A percentile compares a stretch with the other conserved stretches of the same genome.
These are phyloP conservation scores for Zoanthus solanderi DNA, from an alignment of 92 coral and sea anemone genomes.

Conservation along the genomic window DNA sequence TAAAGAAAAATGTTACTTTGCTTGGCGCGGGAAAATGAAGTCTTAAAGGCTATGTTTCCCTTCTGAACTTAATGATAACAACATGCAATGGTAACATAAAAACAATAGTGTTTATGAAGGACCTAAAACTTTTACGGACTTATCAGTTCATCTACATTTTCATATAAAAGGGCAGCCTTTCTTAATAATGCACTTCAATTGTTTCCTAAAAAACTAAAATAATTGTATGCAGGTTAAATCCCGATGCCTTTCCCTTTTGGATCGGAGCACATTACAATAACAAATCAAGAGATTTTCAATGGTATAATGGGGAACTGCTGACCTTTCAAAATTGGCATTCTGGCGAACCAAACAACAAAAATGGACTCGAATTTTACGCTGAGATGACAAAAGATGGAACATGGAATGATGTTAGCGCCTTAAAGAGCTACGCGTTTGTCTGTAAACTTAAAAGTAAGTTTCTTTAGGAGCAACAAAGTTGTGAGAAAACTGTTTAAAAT, in stretches of 20 bases:
- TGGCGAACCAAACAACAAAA: conserved; percentile 30
- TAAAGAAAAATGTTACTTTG: no score
- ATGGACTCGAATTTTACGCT: conserved; percentile 30
- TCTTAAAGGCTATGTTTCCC: no score
- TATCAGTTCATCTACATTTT: no score
- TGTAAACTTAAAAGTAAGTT: conserved; percentile 30
- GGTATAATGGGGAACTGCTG: conserved; percentile 27
- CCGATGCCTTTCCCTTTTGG: conserved; percentile 22
- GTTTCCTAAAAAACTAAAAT: no score
- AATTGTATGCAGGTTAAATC: background rate
- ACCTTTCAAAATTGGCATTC: conserved; percentile 28
- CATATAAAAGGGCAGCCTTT: no score
- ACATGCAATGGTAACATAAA: no score
- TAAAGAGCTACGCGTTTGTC: conserved; percentile 21
- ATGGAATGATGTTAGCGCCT: conserved; percentile 35
- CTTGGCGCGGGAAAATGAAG: no score
- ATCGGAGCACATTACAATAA: conserved; percentile 34
- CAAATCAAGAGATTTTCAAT: conserved; percentile 19
- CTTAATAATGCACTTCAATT: no score
- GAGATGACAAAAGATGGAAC: conserved; percentile 39
- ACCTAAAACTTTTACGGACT: no score
- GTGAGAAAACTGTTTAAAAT: background rate
- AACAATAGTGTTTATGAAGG: no score
- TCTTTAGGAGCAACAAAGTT: background rate
- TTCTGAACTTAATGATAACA: no score